Evolutionary conservation across 2,113 vertebrate species (phyloP).

Genomic region (Hyperoodon ampullatus): DNA sequence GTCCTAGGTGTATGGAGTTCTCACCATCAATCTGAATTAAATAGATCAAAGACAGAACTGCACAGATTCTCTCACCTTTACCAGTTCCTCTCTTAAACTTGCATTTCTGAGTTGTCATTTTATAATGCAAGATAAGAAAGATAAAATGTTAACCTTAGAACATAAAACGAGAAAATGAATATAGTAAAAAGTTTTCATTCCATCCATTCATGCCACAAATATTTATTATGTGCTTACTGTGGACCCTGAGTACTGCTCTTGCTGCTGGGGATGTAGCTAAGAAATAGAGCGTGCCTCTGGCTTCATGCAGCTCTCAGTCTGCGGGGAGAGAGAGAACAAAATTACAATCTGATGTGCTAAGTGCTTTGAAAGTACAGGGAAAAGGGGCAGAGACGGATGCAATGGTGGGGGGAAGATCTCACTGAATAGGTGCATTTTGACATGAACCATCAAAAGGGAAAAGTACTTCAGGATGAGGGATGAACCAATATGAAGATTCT

Average conservation of each 20-base stretch:
- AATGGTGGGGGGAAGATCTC: background rate
- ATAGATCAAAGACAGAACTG: conserved; percentile 34
- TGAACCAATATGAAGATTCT: background rate
- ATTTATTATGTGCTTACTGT: background rate
- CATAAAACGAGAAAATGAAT: background rate
- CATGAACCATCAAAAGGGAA: background rate
- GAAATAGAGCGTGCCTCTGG: background rate
- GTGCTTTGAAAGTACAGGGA: background rate
- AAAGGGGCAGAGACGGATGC: background rate
- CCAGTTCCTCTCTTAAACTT: background rate
- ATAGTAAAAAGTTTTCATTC: background rate
- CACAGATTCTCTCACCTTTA: background rate
- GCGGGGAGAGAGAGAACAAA: background rate
- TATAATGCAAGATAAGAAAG: background rate
- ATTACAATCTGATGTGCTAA: background rate
- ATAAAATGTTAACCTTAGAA: conserved; percentile 22
- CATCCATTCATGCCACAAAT: background rate
- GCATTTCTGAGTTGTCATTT: conserved; percentile 41
- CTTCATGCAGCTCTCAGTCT: background rate
- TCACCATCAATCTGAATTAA: background rate
- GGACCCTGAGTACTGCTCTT: background rate
- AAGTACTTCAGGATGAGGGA: background rate
- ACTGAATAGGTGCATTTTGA: background rate
- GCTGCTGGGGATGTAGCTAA: background rate
- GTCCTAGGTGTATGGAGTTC: background rate